Percentiles rank a stretch among this genome's conserved stretches.
Conservation (phyloP, 2,797 vertebrate species). For the Chloroceryle amazona region DNA sequence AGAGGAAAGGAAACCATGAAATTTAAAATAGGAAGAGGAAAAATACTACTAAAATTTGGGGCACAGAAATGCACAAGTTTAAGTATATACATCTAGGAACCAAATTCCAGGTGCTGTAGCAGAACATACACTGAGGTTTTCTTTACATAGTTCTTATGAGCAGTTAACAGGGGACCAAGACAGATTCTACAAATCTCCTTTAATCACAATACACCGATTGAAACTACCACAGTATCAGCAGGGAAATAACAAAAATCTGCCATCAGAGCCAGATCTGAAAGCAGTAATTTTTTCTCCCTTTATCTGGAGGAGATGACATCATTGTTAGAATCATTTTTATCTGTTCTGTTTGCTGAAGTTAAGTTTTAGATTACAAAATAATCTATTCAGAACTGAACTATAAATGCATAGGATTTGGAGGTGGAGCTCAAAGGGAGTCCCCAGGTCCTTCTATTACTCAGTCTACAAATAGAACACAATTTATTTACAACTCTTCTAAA, state of each 20-base stretch:
- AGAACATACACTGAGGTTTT: background rate
- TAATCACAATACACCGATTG: background rate
- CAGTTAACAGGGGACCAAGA: background rate
- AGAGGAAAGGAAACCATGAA: background rate
- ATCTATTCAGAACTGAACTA: background rate
- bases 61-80: background rate
- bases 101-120: background rate
- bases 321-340: background rate
- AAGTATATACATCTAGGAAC: background rate
- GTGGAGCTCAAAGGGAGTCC: background rate
- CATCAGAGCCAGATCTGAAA: background rate
- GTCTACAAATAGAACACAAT: background rate
- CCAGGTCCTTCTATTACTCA: background rate
- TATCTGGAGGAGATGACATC: background rate
- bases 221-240: background rate
- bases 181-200: background rate
- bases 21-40: background rate
- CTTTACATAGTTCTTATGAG: background rate
- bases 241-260: background rate
- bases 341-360: background rate
- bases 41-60: background rate
- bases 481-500: background rate
- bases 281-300: rapidly evolving
- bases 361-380: background rate
- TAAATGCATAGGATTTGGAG: background rate